A percentile compares a stretch with the other conserved stretches of the same genome.
Evolutionary conservation across 2,113 vertebrate genomes (phyloP).

Genomic region (Catharus bicknelli): DNA sequence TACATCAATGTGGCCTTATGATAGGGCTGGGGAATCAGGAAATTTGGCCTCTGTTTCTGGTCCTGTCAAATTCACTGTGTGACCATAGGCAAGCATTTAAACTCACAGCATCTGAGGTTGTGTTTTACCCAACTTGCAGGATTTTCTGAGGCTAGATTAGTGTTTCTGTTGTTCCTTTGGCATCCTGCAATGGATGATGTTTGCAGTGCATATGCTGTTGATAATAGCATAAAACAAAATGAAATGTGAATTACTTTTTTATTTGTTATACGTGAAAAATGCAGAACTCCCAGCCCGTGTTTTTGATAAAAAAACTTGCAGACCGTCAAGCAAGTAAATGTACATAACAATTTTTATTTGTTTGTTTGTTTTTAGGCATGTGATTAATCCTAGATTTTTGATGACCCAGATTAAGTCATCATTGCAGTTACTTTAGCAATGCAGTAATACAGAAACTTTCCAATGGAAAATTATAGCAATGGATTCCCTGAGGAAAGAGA

Average conservation of each 20-base stretch:
- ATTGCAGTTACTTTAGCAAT: neutral
- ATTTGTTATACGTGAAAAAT: neutral
- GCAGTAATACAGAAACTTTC: neutral
- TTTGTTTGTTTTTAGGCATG: neutral
- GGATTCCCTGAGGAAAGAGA: neutral
- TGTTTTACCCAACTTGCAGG: neutral
- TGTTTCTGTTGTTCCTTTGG: neutral
- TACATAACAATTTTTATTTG: neutral
- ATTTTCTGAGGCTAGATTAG: neutral
- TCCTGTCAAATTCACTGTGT: neutral
- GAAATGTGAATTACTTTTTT: neutral
- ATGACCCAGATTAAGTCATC: neutral
- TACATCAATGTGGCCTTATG: neutral
- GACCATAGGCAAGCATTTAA: neutral
- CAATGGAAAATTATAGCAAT: constrained; percentile 27
- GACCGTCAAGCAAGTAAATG: neutral
- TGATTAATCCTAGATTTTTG: neutral
- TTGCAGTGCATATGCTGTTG: neutral
- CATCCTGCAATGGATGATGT: neutral
- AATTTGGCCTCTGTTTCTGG: neutral
- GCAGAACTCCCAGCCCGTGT: neutral
- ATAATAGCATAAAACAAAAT: neutral
- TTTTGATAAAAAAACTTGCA: neutral
- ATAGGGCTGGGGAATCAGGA: neutral
- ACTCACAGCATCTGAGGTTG: neutral